Evolutionary conservation across 2,888 invertebrate species (phyloP).

Genomic region (Bombyx huttoni): DNA sequence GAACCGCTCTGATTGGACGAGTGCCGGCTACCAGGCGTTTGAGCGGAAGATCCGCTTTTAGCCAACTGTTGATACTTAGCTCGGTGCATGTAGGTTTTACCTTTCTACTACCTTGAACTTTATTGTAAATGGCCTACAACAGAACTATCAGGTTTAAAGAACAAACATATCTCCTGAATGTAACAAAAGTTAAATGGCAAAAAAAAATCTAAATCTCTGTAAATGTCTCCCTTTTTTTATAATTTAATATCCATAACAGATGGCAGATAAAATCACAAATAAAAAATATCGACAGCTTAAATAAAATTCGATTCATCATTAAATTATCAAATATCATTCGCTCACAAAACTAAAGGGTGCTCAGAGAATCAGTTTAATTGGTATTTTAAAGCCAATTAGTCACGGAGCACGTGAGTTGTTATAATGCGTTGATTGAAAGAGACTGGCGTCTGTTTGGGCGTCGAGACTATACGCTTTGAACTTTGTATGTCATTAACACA

Average conservation of each 20-base stretch:
- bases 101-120: slow-evolving; percentile 24
- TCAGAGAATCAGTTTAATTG: neutral
- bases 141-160: neutral
- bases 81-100: slow-evolving; percentile 14
- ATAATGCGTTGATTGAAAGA: neutral
- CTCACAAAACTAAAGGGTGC: too few species aligned
- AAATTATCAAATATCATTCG: too few species aligned
- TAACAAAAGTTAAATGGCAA: too few species aligned
- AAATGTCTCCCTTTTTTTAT: too few species aligned
- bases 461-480: neutral
- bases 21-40: slow-evolving; percentile 22
- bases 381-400: slow-evolving; percentile 2
- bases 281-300: too few species aligned
- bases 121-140: slow-evolving; percentile 1
- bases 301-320: too few species aligned
- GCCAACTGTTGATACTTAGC: slow-evolving; percentile 18
- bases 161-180: neutral
- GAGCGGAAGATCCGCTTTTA: slow-evolving; percentile 48
- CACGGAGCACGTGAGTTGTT: neutral
- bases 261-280: too few species aligned
- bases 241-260: too few species aligned
- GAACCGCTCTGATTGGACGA: slow-evolving; percentile 55
- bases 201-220: too few species aligned
- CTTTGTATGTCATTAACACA: neutral
- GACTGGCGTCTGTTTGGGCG: neutral